Evolutionary conservation across 2,888 invertebrate species (phyloP).

Genomic region (Andrena haemorrhoa): DNA sequence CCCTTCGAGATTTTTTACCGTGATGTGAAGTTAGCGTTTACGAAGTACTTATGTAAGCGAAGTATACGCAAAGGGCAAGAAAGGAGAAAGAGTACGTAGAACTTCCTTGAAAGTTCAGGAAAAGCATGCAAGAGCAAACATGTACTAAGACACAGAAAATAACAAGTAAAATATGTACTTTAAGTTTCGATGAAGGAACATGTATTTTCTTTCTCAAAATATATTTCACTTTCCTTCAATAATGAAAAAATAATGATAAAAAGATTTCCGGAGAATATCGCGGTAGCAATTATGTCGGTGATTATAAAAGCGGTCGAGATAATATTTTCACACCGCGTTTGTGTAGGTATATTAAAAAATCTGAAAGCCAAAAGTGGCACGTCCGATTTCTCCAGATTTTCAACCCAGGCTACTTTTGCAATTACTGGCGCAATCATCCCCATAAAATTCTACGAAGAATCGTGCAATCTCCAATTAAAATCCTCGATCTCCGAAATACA

Average conservation of each 20-base stretch:
- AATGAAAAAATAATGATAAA: too few species aligned
- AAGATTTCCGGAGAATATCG: neutral
- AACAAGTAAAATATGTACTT: neutral
- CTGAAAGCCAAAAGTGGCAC: too few species aligned
- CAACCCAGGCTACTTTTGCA: neutral
- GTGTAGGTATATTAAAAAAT: too few species aligned
- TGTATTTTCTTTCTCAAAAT: neutral
- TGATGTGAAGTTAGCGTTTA: neutral
- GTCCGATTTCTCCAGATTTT: neutral
- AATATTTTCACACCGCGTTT: too few species aligned
- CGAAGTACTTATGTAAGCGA: neutral
- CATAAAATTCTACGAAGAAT: neutral
- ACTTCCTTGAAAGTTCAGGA: neutral
- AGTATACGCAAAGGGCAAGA: neutral
- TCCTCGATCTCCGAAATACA: neutral
- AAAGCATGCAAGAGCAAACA: neutral
- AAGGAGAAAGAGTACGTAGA: neutral
- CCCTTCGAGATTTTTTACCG: neutral
- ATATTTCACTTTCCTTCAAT: neutral
- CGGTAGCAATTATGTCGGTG: neutral
- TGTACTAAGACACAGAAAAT: neutral
- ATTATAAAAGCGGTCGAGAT: too few species aligned
- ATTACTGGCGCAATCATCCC: neutral
- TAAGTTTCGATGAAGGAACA: neutral
- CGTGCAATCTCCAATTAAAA: neutral